phyloP scores from a whole-genome alignment of 64 coral and sea anemone genomes.

The Hydrozoanthus tunicans region DNA sequence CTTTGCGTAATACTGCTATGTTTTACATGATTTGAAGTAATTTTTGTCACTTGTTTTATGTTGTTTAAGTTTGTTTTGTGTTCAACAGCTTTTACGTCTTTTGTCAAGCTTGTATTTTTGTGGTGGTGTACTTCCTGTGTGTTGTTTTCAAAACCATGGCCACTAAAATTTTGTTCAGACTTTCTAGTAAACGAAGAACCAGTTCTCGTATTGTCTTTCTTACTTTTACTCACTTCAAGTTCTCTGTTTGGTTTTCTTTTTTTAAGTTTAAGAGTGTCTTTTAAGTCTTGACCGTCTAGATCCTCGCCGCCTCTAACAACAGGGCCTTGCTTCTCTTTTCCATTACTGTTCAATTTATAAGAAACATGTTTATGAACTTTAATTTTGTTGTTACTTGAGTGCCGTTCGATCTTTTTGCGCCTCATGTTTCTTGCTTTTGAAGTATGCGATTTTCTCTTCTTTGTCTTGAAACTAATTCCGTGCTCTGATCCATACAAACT shows the following conservation, averaged over 20 bases:
- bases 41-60: neutral
- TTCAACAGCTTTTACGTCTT: neutral
- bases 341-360: neutral
- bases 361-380: neutral
- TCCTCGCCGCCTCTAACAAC: neutral
- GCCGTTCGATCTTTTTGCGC: neutral
- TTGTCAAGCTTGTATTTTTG: neutral
- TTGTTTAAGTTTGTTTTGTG: neutral
- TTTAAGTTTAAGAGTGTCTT: neutral
- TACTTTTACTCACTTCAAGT: neutral
- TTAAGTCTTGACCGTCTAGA: neutral
- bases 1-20: neutral
- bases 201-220: neutral
- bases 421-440: neutral
- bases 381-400: neutral
- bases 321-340: neutral
- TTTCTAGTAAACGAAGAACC: neutral
- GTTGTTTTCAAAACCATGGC: neutral
- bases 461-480: neutral
- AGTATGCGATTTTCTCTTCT: neutral
- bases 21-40: neutral
- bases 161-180: neutral
- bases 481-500: neutral
- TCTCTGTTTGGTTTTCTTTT: neutral
- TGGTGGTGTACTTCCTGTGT: neutral